phyloP scores from a whole-genome alignment of 2,888 invertebrate species.

The Cheilosia grossa region DNA sequence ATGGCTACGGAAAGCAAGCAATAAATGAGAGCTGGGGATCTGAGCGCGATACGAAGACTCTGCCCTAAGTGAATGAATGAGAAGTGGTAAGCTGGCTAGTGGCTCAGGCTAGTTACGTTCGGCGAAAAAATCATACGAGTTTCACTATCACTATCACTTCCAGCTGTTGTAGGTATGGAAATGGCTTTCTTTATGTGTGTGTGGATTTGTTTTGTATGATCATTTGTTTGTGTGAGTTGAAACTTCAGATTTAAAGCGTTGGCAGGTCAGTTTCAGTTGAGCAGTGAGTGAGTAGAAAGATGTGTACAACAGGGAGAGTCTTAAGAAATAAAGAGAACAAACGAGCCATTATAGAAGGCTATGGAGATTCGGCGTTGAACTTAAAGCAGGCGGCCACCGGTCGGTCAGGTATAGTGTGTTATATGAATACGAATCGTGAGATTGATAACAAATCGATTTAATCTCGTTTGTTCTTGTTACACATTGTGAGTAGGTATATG shows the following conservation, averaged over 20 bases:
- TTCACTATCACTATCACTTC: conserved; percentile 45
- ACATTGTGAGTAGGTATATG: too few species aligned
- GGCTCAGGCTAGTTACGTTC: conserved; percentile 7
- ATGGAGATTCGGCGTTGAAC: conserved; percentile 18
- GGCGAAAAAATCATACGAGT: conserved; percentile 61
- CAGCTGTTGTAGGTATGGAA: background rate
- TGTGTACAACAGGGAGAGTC: background rate
- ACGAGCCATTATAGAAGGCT: too few species aligned
- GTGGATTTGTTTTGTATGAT: background rate
- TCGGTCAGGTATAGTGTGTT: background rate
- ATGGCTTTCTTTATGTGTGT: conserved; percentile 18
- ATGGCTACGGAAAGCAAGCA: conserved; percentile 32
- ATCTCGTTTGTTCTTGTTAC: background rate
- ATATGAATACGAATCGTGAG: background rate
- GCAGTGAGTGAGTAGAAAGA: background rate
- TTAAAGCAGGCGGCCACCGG: background rate
- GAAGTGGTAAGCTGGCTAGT: conserved; percentile 24
- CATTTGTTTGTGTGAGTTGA: conserved; percentile 10
- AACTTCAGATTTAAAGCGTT: conserved; percentile 8
- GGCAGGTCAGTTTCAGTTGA: background rate
- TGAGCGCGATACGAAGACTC: conserved; percentile 52
- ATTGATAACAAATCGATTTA: background rate
- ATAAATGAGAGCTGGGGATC: conserved; percentile 55
- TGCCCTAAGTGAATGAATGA: conserved; percentile 51
- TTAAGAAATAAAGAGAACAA: conserved; percentile 3